Conservation (phyloP, 1,140 invertebrate species). For the Trinorchestia longiramus region DNA sequence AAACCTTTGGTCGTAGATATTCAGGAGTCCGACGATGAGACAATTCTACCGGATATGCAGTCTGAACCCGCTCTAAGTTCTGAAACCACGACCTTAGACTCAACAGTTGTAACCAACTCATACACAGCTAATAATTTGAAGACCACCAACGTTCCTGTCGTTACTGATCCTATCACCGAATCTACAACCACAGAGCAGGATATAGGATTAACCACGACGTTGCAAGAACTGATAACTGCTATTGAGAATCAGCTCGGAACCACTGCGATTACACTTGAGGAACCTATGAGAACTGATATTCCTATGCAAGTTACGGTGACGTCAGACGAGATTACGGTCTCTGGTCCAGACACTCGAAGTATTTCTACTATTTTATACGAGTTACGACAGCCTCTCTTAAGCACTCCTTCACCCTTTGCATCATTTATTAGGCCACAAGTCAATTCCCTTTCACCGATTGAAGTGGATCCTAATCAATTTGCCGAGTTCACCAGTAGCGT, state of each 20-base stretch:
- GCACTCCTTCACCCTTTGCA: not conserved
- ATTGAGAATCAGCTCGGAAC: slow-evolving; percentile 1
- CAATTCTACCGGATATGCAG: not conserved
- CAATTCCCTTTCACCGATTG: not conserved
- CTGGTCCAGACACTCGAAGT: slow-evolving; percentile 25
- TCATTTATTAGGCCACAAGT: not conserved
- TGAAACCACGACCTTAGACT: not conserved
- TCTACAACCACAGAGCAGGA: not conserved
- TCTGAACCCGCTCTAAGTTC: not conserved
- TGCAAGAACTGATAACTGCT: not conserved
- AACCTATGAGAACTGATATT: slow-evolving; percentile 17
- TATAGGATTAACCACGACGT: not conserved
- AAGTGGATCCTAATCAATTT: not conserved
- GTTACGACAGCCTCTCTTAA: not conserved
- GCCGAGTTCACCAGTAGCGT: not conserved
- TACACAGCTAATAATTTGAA: not conserved
- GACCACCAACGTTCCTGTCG: not conserved
- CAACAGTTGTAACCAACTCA: not conserved
- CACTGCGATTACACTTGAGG: not conserved
- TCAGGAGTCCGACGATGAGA: not conserved
- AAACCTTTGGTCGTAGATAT: not conserved
- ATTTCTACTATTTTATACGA: not conserved
- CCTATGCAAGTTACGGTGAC: slow-evolving; percentile 44
- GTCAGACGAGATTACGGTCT: slow-evolving; percentile 21
- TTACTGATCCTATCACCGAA: not conserved